Conservation (phyloP, 1,140 invertebrate species). For the Brachystomella parvula region DNA sequence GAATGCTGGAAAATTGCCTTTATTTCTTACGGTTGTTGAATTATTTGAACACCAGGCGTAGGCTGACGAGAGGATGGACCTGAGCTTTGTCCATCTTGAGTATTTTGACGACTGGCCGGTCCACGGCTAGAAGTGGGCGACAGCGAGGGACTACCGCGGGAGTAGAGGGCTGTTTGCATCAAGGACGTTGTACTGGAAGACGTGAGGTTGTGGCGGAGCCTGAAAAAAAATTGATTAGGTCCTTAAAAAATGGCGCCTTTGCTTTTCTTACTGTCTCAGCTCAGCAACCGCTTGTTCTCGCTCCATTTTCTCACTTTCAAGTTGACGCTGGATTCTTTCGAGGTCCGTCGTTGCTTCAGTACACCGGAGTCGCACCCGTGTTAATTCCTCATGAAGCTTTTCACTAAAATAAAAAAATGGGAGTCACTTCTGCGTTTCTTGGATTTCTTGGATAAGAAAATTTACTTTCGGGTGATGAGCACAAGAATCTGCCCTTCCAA, state of each 20-base stretch:
- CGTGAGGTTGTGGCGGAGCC: conserved; percentile 20
- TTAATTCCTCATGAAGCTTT: conserved; percentile 23
- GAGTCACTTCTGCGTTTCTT: not conserved
- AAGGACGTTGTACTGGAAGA: conserved; percentile 22
- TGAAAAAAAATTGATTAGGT: conserved; percentile 6
- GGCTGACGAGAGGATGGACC: not conserved
- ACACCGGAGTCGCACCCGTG: conserved; percentile 22
- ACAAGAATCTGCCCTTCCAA: conserved; percentile 14
- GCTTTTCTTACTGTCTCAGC: conserved; percentile 18
- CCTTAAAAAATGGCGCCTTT: not conserved
- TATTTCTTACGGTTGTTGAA: not conserved
- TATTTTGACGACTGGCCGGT: too few relatives aligned
- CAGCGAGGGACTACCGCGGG: conserved; percentile 1
- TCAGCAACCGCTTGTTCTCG: conserved; percentile 24
- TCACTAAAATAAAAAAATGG: conserved; percentile 25
- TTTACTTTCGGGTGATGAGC: conserved; percentile 27
- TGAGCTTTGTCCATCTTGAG: not conserved
- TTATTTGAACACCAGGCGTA: not conserved
- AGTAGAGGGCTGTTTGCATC: not conserved
- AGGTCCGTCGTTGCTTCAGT: conserved; percentile 28
- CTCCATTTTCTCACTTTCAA: conserved; percentile 27
- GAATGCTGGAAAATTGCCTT: not conserved
- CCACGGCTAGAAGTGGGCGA: too few relatives aligned
- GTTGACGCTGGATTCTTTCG: conserved; percentile 25
- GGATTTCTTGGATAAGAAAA: not conserved